Evolutionary conservation across 1,140 invertebrate genomes (phyloP), one percentile per base, ranked within the genome.

Genomic region (Leucophenga varia): DNA sequence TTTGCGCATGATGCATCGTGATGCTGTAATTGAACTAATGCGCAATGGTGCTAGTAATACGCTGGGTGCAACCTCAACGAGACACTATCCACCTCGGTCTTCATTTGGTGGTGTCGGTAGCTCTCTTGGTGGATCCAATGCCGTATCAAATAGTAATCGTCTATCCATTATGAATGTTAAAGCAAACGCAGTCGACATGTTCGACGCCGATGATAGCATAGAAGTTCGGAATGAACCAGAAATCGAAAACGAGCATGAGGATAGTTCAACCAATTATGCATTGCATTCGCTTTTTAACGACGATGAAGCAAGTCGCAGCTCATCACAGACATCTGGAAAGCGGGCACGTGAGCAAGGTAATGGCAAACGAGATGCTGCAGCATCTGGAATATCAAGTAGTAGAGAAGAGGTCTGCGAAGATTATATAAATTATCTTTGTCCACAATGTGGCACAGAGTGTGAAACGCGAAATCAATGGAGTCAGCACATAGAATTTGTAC

Each of bases 341-440:
- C 21, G 36, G n/a, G 61, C 55, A 34, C 22, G 37, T n/a, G 25
- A 13, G n/a, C n/a, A n/a, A 5, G 22, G 14, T 16, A 37, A 30
- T 14, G 8, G 20, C 9, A 31, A n/a, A n/a, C n/a, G 13, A 22
- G 16, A 25, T 25, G 18, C 8, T 20, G 6, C 20, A 22, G 34
- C 14, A n/a, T 12, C 17, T 14, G 46, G 16, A 6, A 5, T 6
- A 25, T 6, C 5, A n/a, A 21, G 39, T 12, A 49, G 30, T 6
- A 52, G 54, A 8, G 47, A 54, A 9, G 57, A 55, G 13, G 43
- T 64, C 9, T 59, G 63, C 38, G 61, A 72, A 32, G 64, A 72
- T 17, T 64, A 72, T 32, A 68, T 72, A 40, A 50, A 72, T 22
- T 72, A 59, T 45, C 67, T 64, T 51, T 72, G 69, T 28, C 69